Percentiles rank a stretch among this genome's conserved stretches.
phyloP scores from a whole-genome alignment of 2,797 vertebrate genomes.

The Epinephelus malabaricus region DNA sequence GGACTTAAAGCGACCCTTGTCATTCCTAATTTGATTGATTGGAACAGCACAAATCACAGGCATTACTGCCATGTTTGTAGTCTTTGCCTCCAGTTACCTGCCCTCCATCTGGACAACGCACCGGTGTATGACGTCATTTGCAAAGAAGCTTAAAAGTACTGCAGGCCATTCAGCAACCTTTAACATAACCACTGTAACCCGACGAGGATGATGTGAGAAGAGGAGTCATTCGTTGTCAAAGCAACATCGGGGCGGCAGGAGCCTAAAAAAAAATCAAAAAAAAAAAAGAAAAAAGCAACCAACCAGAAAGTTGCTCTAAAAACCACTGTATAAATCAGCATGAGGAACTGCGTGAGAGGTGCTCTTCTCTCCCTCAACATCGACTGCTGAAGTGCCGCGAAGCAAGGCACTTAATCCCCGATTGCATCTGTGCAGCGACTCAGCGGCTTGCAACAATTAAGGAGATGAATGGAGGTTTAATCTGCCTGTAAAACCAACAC shows the following conservation, averaged over 20 bases:
- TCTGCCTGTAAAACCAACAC: constrained; percentile 25
- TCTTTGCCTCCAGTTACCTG: too few relatives aligned
- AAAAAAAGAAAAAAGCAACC: not conserved
- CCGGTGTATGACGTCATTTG: too few relatives aligned
- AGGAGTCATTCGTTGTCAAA: constrained; percentile 32
- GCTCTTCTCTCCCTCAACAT: constrained; percentile 5
- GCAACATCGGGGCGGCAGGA: constrained; percentile 5
- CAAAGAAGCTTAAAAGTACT: constrained; percentile 1
- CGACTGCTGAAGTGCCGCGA: constrained; percentile 45
- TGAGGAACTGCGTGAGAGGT: constrained; percentile 22
- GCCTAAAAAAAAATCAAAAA: not conserved
- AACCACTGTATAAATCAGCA: constrained; percentile 28
- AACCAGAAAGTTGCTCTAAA: not conserved
- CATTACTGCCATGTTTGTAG: too few relatives aligned
- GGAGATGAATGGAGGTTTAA: constrained; percentile 21
- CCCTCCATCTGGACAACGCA: too few relatives aligned
- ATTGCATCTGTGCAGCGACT: constrained; percentile 36
- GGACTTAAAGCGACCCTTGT: too few relatives aligned
- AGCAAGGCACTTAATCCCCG: constrained; percentile 68
- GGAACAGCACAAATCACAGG: too few relatives aligned
- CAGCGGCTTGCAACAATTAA: constrained; percentile 4
- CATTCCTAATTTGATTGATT: too few relatives aligned
- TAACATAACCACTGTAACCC: constrained; percentile 4
- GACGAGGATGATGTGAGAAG: constrained; percentile 30
- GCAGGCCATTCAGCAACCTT: constrained; percentile 21